These are phyloP conservation scores for Zosterops pallidus DNA, from an alignment of 2,113 vertebrate species.

Conservation along the genomic window DNA sequence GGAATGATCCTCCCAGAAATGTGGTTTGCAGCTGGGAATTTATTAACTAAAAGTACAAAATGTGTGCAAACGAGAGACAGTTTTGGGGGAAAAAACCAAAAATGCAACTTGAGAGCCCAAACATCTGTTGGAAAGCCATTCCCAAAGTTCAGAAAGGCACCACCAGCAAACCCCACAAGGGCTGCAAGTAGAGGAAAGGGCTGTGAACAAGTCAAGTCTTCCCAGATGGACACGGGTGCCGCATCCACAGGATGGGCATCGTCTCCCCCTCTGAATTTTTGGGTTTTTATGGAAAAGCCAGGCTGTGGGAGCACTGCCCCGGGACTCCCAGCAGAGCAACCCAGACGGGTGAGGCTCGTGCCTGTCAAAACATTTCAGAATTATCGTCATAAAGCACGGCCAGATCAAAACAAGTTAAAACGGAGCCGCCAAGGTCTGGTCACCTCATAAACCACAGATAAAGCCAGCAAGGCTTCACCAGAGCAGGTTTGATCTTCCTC, in stretches of 20 bases:
- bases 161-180: neutral
- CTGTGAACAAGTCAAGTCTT: neutral
- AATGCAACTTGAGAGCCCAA: neutral
- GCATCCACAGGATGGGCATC: neutral
- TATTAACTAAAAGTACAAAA: neutral
- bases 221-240: neutral
- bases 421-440: conserved; percentile 49
- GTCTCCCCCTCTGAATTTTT: neutral
- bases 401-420: conserved; percentile 67
- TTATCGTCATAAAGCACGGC: conserved; percentile 52
- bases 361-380: conserved; percentile 70
- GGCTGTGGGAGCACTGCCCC: fast-evolving
- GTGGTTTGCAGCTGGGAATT: neutral
- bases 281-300: fast-evolving
- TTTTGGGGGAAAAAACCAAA: neutral
- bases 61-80: neutral
- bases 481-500: conserved; percentile 68
- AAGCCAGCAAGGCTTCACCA: neutral
- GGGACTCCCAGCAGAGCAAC: neutral
- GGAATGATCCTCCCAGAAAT: neutral
- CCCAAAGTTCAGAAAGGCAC: neutral
- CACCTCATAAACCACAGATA: conserved; percentile 73
- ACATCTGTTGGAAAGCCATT: neutral
- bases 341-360: conserved; percentile 22
- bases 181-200: neutral